phyloP scores from a whole-genome alignment of 2,888 invertebrate species.

The Metalampra italica region DNA sequence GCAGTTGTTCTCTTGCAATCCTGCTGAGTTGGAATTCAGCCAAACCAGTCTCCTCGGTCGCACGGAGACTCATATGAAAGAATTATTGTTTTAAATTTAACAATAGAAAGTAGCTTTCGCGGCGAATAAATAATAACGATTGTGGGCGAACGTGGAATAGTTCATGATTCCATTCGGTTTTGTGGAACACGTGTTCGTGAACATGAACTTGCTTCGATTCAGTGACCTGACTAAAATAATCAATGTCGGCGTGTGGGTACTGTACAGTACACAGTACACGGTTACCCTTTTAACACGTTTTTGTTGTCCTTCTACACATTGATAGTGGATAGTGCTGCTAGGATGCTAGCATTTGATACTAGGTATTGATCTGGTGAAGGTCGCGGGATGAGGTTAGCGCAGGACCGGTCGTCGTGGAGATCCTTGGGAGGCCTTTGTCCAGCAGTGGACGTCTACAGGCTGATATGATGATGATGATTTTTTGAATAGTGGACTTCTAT shows the following conservation, averaged over 20 bases:
- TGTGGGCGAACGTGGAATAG: constrained; percentile 1
- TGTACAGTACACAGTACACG: not conserved
- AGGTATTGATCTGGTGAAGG: too few species aligned
- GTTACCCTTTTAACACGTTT: not conserved
- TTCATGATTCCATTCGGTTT: not conserved
- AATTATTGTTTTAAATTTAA: constrained; percentile 30
- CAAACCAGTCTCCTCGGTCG: constrained; percentile 21
- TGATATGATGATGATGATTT: too few species aligned
- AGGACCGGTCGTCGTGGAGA: too few species aligned
- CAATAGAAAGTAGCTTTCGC: constrained; percentile 12
- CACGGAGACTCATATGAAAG: constrained; percentile 24
- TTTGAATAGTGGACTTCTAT: too few species aligned
- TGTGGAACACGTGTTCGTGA: not conserved
- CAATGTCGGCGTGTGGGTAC: not conserved
- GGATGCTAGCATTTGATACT: too few species aligned
- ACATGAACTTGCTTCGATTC: not conserved
- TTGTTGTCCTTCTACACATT: too few species aligned
- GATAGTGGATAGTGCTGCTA: too few species aligned
- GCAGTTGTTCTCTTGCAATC: constrained; percentile 6
- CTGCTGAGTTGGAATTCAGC: constrained; percentile 21
- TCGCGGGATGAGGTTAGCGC: too few species aligned
- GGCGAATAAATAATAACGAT: constrained; percentile 4
- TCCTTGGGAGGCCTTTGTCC: too few species aligned
- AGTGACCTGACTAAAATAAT: not conserved
- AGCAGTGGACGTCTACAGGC: too few species aligned